Base-by-base conservation (phyloP, 2,797 vertebrate genomes). In the Cyclura pinguis region DNA sequence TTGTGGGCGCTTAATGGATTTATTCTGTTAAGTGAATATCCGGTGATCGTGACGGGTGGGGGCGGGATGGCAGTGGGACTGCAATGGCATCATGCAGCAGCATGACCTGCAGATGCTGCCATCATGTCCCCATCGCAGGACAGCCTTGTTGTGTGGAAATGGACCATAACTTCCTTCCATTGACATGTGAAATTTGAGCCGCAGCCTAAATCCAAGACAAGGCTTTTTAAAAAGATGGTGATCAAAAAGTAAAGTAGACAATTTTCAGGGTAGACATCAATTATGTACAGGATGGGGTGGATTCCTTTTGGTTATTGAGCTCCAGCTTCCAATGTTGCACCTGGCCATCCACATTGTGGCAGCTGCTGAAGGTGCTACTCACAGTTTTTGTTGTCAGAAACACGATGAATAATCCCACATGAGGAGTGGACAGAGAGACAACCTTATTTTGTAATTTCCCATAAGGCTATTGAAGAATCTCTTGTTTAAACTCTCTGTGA, bases 401-500 rank as follows among this genome's bases (percentile, higher is more conserved):
- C 12, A 24, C 52, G 42, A 50, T 35, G 6, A 32, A 9, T 35
- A 52, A 85, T 55, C 32, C 50, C 50, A 22, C 38, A 74, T 27
- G 38, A 6, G n/a, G 50, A 20, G 8, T 72, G 47, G 29, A 20
- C 32, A 69, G 29, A 22, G 24, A n/a, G 59, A 32, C 1, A 22
- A 8, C 27, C 1, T 72, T 52, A 38, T 73, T 50, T 85, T 64
- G 22, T 6, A 16, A 0, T 52, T 74, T 86, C 85, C 67, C 35
- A 64, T 94, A 24, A 24, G 52, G 22, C 85, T 76, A 20, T 87
- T 89, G 77, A 88, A 76, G 27, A 88, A 83, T 64, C 10, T 57
- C 67, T 16, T 83, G 6, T 89, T 93, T 80, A 84, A 90, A 1
- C 16, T 89, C 87, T 73, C 67, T 50, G 88, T 67, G 85, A 24